Evolutionary conservation across 1,140 invertebrate species (phyloP).

Genomic region (Micrasema minimum): DNA sequence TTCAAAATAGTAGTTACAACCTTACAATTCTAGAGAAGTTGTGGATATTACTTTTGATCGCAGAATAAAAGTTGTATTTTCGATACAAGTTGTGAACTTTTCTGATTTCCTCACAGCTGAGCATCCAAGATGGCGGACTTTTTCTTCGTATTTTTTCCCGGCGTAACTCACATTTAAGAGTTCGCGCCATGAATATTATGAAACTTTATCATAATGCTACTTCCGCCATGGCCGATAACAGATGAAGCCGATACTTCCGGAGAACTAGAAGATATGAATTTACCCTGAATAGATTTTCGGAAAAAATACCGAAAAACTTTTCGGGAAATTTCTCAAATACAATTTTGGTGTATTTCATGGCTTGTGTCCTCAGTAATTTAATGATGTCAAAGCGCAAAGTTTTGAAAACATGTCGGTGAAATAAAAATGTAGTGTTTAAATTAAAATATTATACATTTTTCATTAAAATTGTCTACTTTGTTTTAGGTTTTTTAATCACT

Average conservation of each 20-base stretch:
- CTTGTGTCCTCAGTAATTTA: no score
- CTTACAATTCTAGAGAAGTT: no score
- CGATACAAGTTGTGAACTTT: conserved; percentile 26
- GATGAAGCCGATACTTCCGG: not conserved
- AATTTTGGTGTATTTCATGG: no score
- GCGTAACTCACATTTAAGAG: not conserved
- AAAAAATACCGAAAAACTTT: not conserved
- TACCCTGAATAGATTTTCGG: not conserved
- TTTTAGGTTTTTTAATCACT: no score
- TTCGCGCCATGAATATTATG: conserved; percentile 1
- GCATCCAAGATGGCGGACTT: not conserved
- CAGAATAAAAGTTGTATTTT: conserved; percentile 12
- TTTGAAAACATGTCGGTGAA: no score
- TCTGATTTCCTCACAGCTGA: conserved; percentile 23
- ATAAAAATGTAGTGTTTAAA: no score
- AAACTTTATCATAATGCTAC: not conserved
- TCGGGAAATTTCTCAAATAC: no score
- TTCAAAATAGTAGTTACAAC: no score
- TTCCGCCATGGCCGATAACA: not conserved
- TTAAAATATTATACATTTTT: no score
- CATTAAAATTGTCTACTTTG: no score
- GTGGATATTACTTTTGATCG: no score
- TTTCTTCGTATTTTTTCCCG: conserved; percentile 6
- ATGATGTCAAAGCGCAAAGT: no score
- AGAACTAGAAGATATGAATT: not conserved